A percentile compares a stretch with the other conserved stretches of the same genome.
Evolutionary conservation across 2,888 invertebrate species (phyloP).

Genomic region (Kryphioiulus occultus): DNA sequence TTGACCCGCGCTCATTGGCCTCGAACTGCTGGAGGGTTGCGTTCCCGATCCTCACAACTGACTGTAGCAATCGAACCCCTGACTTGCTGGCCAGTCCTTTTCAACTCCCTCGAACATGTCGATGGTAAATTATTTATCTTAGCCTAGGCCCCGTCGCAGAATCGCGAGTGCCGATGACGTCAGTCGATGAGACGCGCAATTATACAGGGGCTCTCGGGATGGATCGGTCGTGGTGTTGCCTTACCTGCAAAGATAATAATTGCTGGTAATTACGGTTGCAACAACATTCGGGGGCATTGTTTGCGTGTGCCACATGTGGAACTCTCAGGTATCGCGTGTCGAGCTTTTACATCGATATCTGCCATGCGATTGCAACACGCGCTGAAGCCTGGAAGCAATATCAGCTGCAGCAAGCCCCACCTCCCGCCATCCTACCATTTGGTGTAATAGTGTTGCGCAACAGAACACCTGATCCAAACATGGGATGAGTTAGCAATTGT

Average conservation of each 20-base stretch:
- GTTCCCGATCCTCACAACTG: no score
- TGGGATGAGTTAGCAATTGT: no score
- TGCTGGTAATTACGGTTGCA: constrained; percentile 23
- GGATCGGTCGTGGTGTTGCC: background rate
- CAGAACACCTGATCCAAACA: no score
- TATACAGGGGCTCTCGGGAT: background rate
- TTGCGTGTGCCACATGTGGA: constrained; percentile 23
- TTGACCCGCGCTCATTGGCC: no score
- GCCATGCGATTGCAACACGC: background rate
- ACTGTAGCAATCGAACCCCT: no score
- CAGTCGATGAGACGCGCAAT: constrained; percentile 6
- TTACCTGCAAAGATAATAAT: constrained; percentile 23
- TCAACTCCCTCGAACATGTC: background rate
- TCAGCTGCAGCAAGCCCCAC: background rate
- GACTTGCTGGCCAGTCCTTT: background rate
- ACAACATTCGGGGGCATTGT: background rate
- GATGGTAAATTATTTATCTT: background rate
- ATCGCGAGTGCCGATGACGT: background rate
- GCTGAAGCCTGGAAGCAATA: background rate
- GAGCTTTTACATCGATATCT: background rate
- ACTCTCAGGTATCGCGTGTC: constrained; percentile 23
- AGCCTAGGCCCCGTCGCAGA: background rate
- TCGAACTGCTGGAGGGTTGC: no score
- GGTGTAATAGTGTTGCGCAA: no score
- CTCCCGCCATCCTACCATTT: no score